These are phyloP conservation scores for Phainopepla nitens DNA, from an alignment of 2,113 vertebrate genomes.

Conservation along the genomic window DNA sequence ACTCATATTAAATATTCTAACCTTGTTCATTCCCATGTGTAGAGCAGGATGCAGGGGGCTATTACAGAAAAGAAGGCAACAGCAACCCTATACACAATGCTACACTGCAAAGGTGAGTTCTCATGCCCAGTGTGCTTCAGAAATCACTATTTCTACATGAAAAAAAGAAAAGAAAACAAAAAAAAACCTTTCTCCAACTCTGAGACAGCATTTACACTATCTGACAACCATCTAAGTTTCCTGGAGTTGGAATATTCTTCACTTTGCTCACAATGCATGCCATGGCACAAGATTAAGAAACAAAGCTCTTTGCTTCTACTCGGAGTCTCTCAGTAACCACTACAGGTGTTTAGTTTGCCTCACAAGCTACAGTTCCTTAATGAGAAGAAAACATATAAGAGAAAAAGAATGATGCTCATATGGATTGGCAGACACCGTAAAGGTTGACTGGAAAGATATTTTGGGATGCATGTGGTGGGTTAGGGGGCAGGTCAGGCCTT, in stretches of 20 bases:
- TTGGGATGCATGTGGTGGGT: not conserved
- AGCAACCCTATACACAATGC: not conserved
- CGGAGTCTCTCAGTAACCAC: not conserved
- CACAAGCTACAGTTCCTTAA: not conserved
- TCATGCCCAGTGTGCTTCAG: not conserved
- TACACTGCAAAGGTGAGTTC: not conserved
- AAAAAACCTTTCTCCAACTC: not conserved
- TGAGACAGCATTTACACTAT: not conserved
- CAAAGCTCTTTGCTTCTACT: not conserved
- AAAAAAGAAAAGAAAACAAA: not conserved
- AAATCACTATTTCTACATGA: not conserved
- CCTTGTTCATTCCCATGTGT: not conserved
- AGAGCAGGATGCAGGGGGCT: not conserved
- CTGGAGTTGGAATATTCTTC: not conserved
- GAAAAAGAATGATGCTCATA: not conserved
- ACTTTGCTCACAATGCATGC: not conserved
- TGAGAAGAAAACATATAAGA: not conserved
- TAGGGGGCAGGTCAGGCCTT: not conserved
- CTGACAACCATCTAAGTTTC: not conserved
- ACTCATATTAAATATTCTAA: not conserved
- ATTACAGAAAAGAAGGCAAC: not conserved
- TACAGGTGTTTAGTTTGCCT: not conserved
- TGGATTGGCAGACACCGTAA: not conserved
- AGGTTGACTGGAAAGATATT: not conserved
- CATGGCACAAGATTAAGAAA: not conserved